Base-by-base conservation (phyloP, 2,888 invertebrate genomes). In the Hemicrepidius hirtus region DNA sequence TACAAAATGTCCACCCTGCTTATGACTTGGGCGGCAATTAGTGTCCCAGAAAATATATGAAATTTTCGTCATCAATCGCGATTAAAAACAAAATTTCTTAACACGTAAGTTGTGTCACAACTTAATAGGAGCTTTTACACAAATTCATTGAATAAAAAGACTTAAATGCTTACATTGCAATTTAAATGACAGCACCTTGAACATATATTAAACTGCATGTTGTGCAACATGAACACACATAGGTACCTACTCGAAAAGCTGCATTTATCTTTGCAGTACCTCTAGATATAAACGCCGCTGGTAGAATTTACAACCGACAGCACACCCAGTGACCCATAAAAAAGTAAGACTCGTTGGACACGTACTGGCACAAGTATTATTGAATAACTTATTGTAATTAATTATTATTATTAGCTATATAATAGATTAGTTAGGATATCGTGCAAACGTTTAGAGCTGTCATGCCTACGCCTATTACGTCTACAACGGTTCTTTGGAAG, bases 281-380 rank as follows among this genome's bases (percentile, higher is more conserved):
- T 37, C 0, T 37, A 35, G 55, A 46, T 28, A 28, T 24, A 55
- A 41, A 65, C 28, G 64, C 64, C 32, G 24, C 10, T 7, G 63
- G 63, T 49, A 49, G 37, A 32, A 53, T 53, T 66, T 55, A 16
- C 53, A 55, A 55, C 28, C 66, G 40, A 65, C 64, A 66, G 57
- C 66, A 66, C 66, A 66, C 66, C 66, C 66, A 66, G 57, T 66
- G 66, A 66, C 66, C 66, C 37, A 66, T 57, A 66, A 66, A 63
- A 66, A 66, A 57, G 55, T 66, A 57, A 55, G 40, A 40, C 57
- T 57, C 57, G 57, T 16, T 18, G 20, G 4, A 37, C 57, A 37
- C 57, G 57, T 57, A 57, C 37, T 12, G 57, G 37, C 57, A 37
- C 57, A 37, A 37, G 57, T 18, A 53, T 57, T 37, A 37, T 37